Evolutionary conservation across 2,113 vertebrate genomes (phyloP), one percentile per base, ranked within the genome.

Genomic region (Microcebus jonahi): DNA sequence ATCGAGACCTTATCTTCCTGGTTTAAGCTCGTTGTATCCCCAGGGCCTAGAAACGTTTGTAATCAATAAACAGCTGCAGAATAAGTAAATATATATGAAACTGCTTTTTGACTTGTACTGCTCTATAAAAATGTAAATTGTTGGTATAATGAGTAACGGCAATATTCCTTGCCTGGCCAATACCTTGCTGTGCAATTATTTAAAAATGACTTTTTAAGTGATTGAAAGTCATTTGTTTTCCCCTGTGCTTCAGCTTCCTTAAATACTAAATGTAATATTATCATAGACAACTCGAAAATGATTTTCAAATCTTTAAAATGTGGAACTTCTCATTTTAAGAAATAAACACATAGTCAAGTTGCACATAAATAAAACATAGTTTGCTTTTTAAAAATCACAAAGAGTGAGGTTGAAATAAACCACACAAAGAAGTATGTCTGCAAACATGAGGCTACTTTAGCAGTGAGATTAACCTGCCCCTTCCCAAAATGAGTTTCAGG

Each of bases 261-360:
- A 91, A 75, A 20, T 82, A 68, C 6, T 53, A 76, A 61, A 87
- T 55, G 59, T 76, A 81, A 7, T 12, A 8, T 67, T 73, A 25
- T 25, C 6, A 6, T 73, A 63, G 9, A 55, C 45, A 68, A 57
- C n/a, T 65, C 82, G 31, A 18, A 68, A 59, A 34, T 34, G 45
- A 88, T 75, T 83, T 83, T 59, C 6, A 29, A 48, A 34, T 48
- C 23, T 65, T 21, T 55, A 76, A 84, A 89, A 76, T 84, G 31
- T 68, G 15, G 14, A 42, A 11, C 83, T 61, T 92, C 25, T 88
- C 8, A 75, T 82, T 81, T 87, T 31, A 88, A 75, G 39, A 75
- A 31, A 39, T 82, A 73, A 45, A 71, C 31, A 57, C 29, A 6
- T 70, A 82, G 48, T 57, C 25, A 34, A 50, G 36, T 75, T 67